phyloP scores from a whole-genome alignment of 2,797 vertebrate genomes.

The Mustela erminea region DNA sequence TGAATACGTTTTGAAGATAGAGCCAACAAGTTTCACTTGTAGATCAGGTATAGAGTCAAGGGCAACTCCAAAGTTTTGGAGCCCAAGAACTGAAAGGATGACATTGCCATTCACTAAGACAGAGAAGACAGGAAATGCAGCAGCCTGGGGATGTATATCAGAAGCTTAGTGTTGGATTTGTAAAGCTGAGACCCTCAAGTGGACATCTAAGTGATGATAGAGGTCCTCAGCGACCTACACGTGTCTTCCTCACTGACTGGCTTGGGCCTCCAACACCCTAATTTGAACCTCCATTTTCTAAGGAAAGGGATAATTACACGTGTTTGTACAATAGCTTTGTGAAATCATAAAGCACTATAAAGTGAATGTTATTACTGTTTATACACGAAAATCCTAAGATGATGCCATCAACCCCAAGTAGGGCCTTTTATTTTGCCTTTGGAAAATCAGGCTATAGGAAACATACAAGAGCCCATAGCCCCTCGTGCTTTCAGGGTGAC shows the following conservation, averaged over 20 bases:
- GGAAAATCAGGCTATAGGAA: slow-evolving; percentile 45
- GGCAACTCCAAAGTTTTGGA: neutral
- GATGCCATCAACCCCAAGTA: neutral
- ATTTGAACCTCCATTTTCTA: slow-evolving; percentile 2
- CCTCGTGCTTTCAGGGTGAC: slow-evolving; percentile 2
- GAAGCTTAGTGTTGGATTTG: neutral
- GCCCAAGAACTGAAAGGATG: neutral
- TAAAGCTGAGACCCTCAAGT: neutral
- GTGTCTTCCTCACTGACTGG: neutral
- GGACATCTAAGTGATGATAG: neutral
- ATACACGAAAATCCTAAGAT: neutral
- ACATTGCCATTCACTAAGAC: neutral
- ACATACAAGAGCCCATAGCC: neutral
- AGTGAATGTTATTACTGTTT: neutral
- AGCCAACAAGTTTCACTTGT: neutral
- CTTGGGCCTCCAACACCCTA: neutral
- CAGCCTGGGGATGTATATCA: neutral
- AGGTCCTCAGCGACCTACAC: neutral
- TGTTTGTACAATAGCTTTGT: neutral
- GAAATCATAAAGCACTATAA: slow-evolving; percentile 9
- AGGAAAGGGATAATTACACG: slow-evolving; percentile 21
- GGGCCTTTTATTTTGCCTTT: slow-evolving; percentile 9
- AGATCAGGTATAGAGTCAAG: neutral
- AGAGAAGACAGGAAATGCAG: neutral
- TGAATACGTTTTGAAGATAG: neutral